Evolutionary conservation across 2,113 vertebrate genomes (phyloP).

Genomic region (Kryptolebias marmoratus): DNA sequence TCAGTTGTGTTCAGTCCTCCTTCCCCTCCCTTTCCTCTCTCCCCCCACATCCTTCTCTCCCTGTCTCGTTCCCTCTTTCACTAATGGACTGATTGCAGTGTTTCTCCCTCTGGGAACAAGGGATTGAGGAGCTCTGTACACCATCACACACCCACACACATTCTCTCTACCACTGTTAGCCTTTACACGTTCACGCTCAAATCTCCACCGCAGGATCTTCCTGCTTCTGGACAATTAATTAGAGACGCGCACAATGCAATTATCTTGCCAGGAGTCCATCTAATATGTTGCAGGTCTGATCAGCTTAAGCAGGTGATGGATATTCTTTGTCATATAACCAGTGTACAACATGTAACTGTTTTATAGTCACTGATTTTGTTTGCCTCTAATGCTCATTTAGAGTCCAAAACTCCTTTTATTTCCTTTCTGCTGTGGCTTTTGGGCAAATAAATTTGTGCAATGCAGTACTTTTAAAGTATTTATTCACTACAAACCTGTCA

Average conservation of each 20-base stretch:
- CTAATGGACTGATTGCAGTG: conserved; percentile 82
- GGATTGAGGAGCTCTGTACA: conserved; percentile 58
- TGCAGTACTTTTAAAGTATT: not conserved
- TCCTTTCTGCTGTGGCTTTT: conserved; percentile 24
- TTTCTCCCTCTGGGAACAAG: conserved; percentile 68
- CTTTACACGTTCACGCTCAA: conserved; percentile 6
- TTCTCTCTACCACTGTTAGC: conserved; percentile 17
- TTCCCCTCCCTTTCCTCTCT: conserved; percentile 26
- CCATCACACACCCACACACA: conserved; percentile 34
- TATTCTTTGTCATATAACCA: conserved; percentile 54
- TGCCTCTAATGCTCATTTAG: not conserved
- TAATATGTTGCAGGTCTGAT: conserved; percentile 58
- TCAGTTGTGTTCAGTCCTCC: conserved; percentile 74
- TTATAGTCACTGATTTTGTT: conserved; percentile 20
- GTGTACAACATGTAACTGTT: not conserved
- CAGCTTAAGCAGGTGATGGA: conserved; percentile 54
- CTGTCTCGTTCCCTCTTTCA: conserved; percentile 54
- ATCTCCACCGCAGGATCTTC: conserved; percentile 54
- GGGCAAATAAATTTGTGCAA: conserved; percentile 14
- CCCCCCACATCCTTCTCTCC: conserved; percentile 28
- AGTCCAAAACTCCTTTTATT: conserved; percentile 11
- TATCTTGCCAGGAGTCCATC: conserved; percentile 70
- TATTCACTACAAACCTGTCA: not conserved
- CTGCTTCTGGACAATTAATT: conserved; percentile 81
- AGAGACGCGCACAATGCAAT: conserved; percentile 79